phyloP scores from a whole-genome alignment of 2,888 invertebrate genomes.

The Polyommatus iphigenia region DNA sequence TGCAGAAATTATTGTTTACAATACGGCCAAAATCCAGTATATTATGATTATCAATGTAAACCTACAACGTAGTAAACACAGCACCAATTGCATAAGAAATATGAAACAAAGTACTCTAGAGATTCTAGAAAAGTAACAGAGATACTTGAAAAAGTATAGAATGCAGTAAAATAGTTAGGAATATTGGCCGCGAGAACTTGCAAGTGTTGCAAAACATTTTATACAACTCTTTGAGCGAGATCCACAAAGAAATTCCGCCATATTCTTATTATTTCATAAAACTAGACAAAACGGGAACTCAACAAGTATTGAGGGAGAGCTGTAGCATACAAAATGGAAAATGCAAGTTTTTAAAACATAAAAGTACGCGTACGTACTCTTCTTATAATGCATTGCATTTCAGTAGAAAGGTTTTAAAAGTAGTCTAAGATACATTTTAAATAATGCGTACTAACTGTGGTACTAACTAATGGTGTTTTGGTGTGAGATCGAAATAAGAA shows the following conservation, averaged over 20 bases:
- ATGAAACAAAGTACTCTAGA: neutral
- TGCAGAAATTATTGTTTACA: too few relatives aligned
- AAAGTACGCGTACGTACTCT: neutral
- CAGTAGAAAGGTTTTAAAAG: neutral
- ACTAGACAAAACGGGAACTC: slow-evolving; percentile 9
- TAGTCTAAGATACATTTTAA: neutral
- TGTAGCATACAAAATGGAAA: neutral
- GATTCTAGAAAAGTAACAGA: neutral
- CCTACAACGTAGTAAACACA: neutral
- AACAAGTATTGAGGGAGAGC: slow-evolving; percentile 23
- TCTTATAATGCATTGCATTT: neutral
- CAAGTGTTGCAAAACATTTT: slow-evolving; percentile 20
- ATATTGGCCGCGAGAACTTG: slow-evolving; percentile 9
- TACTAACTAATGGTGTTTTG: too few relatives aligned
- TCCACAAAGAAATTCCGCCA: slow-evolving; percentile 22
- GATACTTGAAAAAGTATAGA: slow-evolving; percentile 1
- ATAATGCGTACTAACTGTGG: too few relatives aligned
- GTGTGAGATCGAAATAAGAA: too few relatives aligned
- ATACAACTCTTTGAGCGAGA: slow-evolving; percentile 27
- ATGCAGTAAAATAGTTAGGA: slow-evolving; percentile 17
- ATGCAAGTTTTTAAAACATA: neutral
- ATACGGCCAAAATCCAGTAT: neutral
- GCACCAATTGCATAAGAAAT: neutral
- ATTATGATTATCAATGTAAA: neutral
- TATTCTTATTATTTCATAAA: slow-evolving; percentile 22